These are phyloP conservation scores for Lycodopsis pacificus DNA, from an alignment of 2,797 vertebrate genomes.

Conservation along the genomic window DNA sequence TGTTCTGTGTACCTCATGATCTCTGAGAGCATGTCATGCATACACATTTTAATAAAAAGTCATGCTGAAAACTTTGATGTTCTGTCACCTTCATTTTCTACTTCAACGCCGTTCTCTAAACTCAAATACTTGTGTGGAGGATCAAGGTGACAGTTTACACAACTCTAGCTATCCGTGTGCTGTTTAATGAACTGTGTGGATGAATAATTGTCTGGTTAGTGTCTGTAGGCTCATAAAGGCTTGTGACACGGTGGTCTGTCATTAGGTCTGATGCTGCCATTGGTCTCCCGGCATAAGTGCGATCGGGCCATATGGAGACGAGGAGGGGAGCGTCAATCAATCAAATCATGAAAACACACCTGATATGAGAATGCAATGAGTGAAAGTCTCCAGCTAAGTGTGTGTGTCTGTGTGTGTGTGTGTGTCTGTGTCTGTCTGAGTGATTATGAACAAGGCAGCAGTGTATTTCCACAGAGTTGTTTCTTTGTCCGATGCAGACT, in stretches of 20 bases:
- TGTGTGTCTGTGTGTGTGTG: constrained; percentile 47
- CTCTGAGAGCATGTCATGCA: constrained; percentile 34
- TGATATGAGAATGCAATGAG: constrained; percentile 41
- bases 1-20: constrained; percentile 33
- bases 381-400: constrained; percentile 46
- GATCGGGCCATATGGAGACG: constrained; percentile 31
- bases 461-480: constrained; percentile 65
- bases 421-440: constrained; percentile 46
- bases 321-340: neutral
- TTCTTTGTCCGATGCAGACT: constrained; percentile 70
- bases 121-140: neutral
- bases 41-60: constrained; percentile 54
- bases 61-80: neutral
- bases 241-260: constrained; percentile 26
- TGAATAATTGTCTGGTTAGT: constrained; percentile 44
- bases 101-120: neutral
- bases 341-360: constrained; percentile 24
- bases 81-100: neutral
- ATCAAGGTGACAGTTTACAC: neutral
- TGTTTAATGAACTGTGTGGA: constrained; percentile 26
- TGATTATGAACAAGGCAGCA: constrained; percentile 71
- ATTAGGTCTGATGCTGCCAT: constrained; percentile 28
- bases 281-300: constrained; percentile 23
- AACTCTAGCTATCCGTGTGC: neutral
- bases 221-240: constrained; percentile 39